These are phyloP conservation scores for Drosophila helvetica DNA, from an alignment of 2,888 invertebrate species.

Conservation along the genomic window DNA sequence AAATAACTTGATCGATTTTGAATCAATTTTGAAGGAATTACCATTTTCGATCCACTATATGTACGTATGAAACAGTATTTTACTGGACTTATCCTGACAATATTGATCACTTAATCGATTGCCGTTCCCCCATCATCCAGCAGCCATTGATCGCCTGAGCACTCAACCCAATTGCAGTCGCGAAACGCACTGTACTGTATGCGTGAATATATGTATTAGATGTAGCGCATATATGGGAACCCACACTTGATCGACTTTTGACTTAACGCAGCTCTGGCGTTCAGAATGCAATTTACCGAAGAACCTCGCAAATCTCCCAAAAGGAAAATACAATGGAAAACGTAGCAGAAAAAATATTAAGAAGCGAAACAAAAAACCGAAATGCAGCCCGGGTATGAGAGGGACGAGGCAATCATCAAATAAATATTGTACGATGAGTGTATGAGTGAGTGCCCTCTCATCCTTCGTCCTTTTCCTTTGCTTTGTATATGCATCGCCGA, in stretches of 20 bases:
- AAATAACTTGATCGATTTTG: no score
- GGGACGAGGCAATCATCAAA: conserved; percentile 34
- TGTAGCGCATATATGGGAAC: conserved; percentile 13
- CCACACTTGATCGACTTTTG: conserved; percentile 75
- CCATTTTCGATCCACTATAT: no score
- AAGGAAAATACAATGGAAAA: not conserved
- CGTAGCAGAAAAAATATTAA: not conserved
- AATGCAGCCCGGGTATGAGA: conserved; percentile 29
- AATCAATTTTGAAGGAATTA: no score
- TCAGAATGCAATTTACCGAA: conserved; percentile 66
- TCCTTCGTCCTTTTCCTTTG: conserved; percentile 9
- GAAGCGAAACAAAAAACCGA: conserved; percentile 6
- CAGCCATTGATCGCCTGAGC: not conserved
- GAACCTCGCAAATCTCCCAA: conserved; percentile 50
- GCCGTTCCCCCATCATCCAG: not conserved
- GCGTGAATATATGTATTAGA: not conserved
- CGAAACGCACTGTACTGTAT: not conserved
- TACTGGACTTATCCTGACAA: no score
- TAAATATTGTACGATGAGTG: conserved; percentile 18
- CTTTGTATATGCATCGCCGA: conserved; percentile 9
- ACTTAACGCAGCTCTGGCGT: conserved; percentile 63
- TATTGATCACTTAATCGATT: not conserved
- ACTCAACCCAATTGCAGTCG: not conserved
- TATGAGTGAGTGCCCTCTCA: conserved; percentile 30
- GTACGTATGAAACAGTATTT: no score